Base-by-base conservation (phyloP, 2,797 vertebrate species). In the Lagodon rhomboides region DNA sequence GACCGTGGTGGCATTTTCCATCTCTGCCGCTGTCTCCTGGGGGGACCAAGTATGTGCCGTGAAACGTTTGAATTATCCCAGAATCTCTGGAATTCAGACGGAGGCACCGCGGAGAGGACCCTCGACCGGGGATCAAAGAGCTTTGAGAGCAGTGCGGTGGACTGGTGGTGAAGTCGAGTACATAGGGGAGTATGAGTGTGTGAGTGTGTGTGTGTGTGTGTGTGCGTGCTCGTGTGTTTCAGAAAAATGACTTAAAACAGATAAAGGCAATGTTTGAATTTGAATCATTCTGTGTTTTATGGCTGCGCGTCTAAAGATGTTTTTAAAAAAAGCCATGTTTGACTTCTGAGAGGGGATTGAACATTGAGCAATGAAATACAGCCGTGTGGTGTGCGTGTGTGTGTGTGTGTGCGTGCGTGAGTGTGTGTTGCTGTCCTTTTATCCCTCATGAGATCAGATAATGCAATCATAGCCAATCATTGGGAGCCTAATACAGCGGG, bases 31-130 rank as follows among this genome's bases (percentile, higher is more conserved):
- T 87, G 92, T 94, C 93, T 93, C 92, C 91, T 90, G 93, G 89
- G 90, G 84, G 88, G 89, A 92, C 84, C 86, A 91, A 94, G 88
- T 94, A 95, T 94, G 93, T 88, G 87, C 86, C 90, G 87, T 94
- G 93, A 95, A 95, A 94, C 87, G 87, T 95, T 94, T 94, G 94
- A 95, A 94, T 94, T 93, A 94, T 93, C 89, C 91, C 92, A 95
- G 95, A 95, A 95, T 95, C 90, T 92, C 77, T 91, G 94, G 95
- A 95, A 96, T 96, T 92, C 93, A 92, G 92, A 94, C 93, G 83
- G 90, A 94, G 94, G 93, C 93, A 95, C 94, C 92, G 85, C 86
- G 85, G 79, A 92, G 89, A 94, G 91, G 93, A 94, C 93, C 92
- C 94, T 94, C 90, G 80, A 91, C 90, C 89, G 78, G 88, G 90